These are phyloP conservation scores for Enteromius viviparus DNA, from an alignment of 2,797 vertebrate species.

Conservation along the genomic window DNA sequence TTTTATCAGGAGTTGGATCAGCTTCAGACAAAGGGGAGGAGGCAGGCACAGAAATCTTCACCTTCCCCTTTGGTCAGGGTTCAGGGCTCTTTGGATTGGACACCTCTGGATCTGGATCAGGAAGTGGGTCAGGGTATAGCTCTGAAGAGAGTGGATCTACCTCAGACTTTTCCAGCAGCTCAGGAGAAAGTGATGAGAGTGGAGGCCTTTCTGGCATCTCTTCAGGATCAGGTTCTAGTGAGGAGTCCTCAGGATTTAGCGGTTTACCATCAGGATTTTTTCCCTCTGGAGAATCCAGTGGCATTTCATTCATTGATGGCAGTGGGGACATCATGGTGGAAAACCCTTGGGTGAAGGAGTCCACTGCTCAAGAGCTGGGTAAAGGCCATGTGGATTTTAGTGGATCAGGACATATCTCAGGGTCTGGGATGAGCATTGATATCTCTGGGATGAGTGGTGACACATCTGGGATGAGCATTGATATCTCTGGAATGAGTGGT, in stretches of 20 bases:
- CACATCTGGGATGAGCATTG: conserved; percentile 20
- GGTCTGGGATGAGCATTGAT: conserved; percentile 31
- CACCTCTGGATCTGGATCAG: conserved; percentile 59
- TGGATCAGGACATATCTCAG: conserved; percentile 61
- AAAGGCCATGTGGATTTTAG: conserved; percentile 70
- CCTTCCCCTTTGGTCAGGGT: conserved; percentile 59
- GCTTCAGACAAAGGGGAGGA: conserved; percentile 67
- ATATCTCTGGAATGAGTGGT: conserved; percentile 30
- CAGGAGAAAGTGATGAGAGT: conserved; percentile 63
- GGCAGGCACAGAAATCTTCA: conserved; percentile 68
- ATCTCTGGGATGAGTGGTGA: background rate
- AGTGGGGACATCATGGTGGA: conserved; percentile 70
- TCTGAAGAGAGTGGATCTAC: conserved; percentile 64
- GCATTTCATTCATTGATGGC: conserved; percentile 68
- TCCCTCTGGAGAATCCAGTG: conserved; percentile 67
- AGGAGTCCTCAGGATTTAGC: conserved; percentile 80
- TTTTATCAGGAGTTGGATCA: conserved; percentile 63
- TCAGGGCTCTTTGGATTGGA: conserved; percentile 71
- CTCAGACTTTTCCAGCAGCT: conserved; percentile 60
- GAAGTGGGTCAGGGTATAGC: conserved; percentile 60
- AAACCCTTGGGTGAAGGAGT: conserved; percentile 60
- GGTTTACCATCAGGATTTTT: conserved; percentile 72
- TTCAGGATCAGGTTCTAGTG: conserved; percentile 65
- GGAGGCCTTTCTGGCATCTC: conserved; percentile 64
- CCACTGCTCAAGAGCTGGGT: conserved; percentile 63